Evolutionary conservation across 2,797 vertebrate species (phyloP), one percentile per base, ranked within the genome.

Genomic region (Lacerta viridis): DNA sequence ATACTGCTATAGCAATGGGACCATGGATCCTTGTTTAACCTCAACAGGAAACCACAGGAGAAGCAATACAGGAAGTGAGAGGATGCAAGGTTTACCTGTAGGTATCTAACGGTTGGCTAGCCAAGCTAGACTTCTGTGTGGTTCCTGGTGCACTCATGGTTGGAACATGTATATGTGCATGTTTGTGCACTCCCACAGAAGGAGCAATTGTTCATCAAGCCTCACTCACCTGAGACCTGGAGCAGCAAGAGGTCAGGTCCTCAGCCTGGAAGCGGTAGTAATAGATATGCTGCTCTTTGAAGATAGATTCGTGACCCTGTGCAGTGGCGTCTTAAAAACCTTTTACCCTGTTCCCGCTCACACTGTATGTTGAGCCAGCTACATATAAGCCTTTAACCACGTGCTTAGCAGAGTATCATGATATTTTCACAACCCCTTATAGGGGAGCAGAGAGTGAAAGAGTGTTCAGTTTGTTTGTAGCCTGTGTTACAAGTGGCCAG

Each of bases 251-350:
- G 20, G 50, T 29, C 81, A 29, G 64, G 71, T 6, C 50, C 2
- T 74, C 69, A 81, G 75, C 69, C 55, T 5, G 10, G 39, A 75
- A 39, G 13, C 4, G 23, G 10, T n/a, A 43, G 46, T 17, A 4
- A 33, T 64, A 50, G 23, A 43, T 71, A 41, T 69, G n/a, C 4
- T 79, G 36, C 71, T 88, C 66, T 84, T 79, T 72, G 27, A 88
- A 80, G 39, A 59, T 74, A 41, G 39, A 39, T 18, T 59, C 6
- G 5, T 74, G 2, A 77, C 29, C 36, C 33, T 64, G 39, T 41
- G 25, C 39, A 7, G 20, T 43, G 66, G 46, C 33, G 18, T 23
- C 27, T 68, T 77, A 20, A 81, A 33, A 39, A 50, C 33, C 17
- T 33, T 80, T 43, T 80, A 79, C 5, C 15, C 20, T 27, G 29